These are phyloP conservation scores for Drosophila pallidifrons DNA, from an alignment of 1,140 invertebrate species.

Conservation along the genomic window DNA sequence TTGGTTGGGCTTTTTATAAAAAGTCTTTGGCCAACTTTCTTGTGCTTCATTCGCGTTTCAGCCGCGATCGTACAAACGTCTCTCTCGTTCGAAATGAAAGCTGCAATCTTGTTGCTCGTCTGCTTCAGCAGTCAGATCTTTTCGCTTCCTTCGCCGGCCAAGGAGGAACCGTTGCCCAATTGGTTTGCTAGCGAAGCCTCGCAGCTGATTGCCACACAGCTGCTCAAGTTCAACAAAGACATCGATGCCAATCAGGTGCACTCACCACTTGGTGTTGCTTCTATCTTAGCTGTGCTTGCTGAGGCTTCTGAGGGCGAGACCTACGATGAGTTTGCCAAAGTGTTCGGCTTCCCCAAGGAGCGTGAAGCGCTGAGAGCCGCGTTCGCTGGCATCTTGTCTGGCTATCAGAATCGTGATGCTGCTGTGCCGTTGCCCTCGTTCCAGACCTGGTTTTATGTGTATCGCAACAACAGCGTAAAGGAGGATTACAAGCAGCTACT, in stretches of 20 bases:
- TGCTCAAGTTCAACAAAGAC: slow-evolving; percentile 84
- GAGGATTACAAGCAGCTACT: slow-evolving; percentile 87
- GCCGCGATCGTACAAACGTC: slow-evolving; percentile 54
- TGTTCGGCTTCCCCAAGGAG: slow-evolving; percentile 87
- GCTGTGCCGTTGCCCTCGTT: slow-evolving; percentile 86
- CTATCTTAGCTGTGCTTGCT: slow-evolving; percentile 87
- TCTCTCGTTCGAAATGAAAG: slow-evolving; percentile 60
- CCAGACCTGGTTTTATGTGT: slow-evolving; percentile 88
- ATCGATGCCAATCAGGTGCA: slow-evolving; percentile 88
- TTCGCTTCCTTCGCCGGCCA: slow-evolving; percentile 24
- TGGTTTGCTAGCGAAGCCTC: slow-evolving; percentile 71
- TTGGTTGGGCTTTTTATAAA: slow-evolving; percentile 69
- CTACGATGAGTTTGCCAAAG: slow-evolving; percentile 86
- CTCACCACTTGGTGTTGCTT: slow-evolving; percentile 87
- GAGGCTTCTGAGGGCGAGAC: slow-evolving; percentile 87
- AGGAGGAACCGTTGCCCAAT: slow-evolving; percentile 41
- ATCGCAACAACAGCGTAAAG: slow-evolving; percentile 87
- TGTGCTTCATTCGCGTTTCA: slow-evolving; percentile 76
- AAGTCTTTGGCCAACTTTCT: slow-evolving; percentile 83
- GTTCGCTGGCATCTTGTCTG: slow-evolving; percentile 85
- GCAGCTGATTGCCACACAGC: slow-evolving; percentile 76
- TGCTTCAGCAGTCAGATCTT: slow-evolving; percentile 20
- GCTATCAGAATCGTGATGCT: slow-evolving; percentile 86
- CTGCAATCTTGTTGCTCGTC: slow-evolving; percentile 44
- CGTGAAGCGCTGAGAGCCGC: slow-evolving; percentile 62